A percentile compares a stretch with the other conserved stretches of the same genome.
phyloP scores from a whole-genome alignment of 1,140 invertebrate species.

The Spodoptera litura region DNA sequence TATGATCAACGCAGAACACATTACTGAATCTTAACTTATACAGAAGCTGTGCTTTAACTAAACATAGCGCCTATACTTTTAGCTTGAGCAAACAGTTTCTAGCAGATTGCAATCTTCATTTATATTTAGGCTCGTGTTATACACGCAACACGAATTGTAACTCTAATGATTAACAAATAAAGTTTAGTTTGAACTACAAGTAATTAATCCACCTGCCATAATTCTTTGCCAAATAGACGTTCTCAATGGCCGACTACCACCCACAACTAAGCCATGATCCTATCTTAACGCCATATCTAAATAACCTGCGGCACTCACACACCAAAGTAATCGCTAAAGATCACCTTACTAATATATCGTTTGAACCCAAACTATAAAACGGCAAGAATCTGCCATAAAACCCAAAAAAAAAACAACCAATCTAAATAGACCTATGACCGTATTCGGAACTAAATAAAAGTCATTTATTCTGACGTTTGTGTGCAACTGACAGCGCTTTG shows the following conservation, averaged over 20 bases:
- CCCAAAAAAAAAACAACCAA: background rate
- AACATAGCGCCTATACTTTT: too few species aligned
- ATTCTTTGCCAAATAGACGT: background rate
- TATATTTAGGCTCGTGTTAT: too few species aligned
- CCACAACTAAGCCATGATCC: background rate
- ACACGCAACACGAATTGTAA: too few species aligned
- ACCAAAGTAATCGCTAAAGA: conserved; percentile 20
- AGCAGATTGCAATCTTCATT: too few species aligned
- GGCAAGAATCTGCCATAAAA: conserved; percentile 29
- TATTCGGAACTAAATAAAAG: conserved; percentile 3
- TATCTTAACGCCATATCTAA: conserved; percentile 22
- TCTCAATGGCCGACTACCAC: background rate
- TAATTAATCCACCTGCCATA: background rate
- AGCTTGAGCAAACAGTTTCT: too few species aligned
- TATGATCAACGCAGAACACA: too few species aligned
- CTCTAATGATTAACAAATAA: too few species aligned
- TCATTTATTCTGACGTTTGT: background rate
- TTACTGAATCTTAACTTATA: too few species aligned
- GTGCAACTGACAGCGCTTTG: background rate
- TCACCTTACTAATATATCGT: conserved; percentile 24
- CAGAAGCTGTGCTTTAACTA: too few species aligned
- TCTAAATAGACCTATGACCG: background rate
- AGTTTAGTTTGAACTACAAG: too few species aligned
- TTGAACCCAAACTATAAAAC: conserved; percentile 34
- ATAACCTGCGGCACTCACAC: conserved; percentile 5